phyloP scores from a whole-genome alignment of 2,113 vertebrate species.

The Limnothrissa miodon region DNA sequence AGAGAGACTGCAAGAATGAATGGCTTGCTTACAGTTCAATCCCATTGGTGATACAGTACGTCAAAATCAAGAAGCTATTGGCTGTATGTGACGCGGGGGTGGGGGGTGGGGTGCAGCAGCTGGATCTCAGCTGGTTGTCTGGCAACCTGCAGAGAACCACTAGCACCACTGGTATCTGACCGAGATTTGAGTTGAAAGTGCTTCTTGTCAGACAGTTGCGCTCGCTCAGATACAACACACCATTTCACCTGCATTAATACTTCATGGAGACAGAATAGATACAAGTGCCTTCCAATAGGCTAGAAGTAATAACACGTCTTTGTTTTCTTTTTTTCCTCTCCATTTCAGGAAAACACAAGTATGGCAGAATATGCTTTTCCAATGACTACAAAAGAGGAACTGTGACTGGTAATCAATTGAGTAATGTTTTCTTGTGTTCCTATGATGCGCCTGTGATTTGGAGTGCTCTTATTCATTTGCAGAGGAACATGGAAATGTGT shows the following conservation, averaged over 20 bases:
- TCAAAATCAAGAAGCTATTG: neutral
- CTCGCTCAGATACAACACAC: conserved; percentile 16
- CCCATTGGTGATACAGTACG: neutral
- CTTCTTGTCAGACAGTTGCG: neutral
- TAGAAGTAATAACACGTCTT: conserved; percentile 44
- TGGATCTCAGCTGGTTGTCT: conserved; percentile 8
- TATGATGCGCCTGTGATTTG: conserved; percentile 23
- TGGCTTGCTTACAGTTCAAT: neutral
- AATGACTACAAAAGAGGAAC: neutral
- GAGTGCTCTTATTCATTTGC: conserved; percentile 30
- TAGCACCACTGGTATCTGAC: neutral
- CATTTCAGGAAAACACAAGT: neutral
- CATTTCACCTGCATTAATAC: conserved; percentile 34
- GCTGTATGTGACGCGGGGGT: neutral
- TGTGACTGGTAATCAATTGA: conserved; percentile 21
- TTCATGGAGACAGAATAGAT: conserved; percentile 33
- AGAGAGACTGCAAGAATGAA: neutral
- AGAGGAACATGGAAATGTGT: conserved; percentile 31
- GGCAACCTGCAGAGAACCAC: conserved; percentile 9
- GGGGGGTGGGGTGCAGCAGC: neutral
- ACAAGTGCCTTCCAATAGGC: conserved; percentile 45
- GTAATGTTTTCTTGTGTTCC: conserved; percentile 14
- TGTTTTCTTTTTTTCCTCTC: neutral
- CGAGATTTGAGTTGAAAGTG: conserved; percentile 25
- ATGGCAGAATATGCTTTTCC: neutral